Conservation (phyloP, 2,888 invertebrate species). For the Hirtodrosophila trivittata region DNA sequence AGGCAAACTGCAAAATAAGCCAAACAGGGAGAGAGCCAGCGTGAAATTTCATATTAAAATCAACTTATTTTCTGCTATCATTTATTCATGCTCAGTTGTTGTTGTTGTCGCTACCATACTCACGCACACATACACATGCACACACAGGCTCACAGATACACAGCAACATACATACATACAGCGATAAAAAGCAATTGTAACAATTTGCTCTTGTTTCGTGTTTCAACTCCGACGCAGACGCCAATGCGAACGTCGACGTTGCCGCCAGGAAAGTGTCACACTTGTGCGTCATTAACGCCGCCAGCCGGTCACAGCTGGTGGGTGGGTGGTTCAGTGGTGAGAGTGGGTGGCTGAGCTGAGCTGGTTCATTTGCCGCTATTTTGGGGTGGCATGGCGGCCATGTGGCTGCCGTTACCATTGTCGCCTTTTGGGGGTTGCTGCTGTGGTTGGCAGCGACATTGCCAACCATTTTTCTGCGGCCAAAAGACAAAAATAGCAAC, state of each 20-base stretch:
- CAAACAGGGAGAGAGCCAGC: slow-evolving; percentile 53
- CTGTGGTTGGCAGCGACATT: slow-evolving; percentile 78
- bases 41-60: slow-evolving; percentile 79
- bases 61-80: slow-evolving; percentile 80
- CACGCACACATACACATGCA: slow-evolving; percentile 34
- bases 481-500: slow-evolving; percentile 47
- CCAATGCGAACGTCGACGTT: slow-evolving; percentile 5
- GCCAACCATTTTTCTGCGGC: slow-evolving; percentile 78
- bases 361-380: slow-evolving; percentile 45
- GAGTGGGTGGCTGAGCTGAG: slow-evolving; percentile 26
- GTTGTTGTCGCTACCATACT: slow-evolving; percentile 43
- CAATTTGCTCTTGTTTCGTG: slow-evolving; percentile 68
- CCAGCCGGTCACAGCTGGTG: slow-evolving; percentile 77
- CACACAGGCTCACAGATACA: slow-evolving; percentile 21
- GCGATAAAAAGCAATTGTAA: slow-evolving; percentile 65
- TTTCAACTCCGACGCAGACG: slow-evolving; percentile 18
- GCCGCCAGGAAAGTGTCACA: slow-evolving; percentile 75
- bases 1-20: slow-evolving; percentile 33
- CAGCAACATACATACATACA: slow-evolving; percentile 3
- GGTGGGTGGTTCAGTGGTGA: slow-evolving; percentile 40
- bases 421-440: slow-evolving; percentile 62
- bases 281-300: slow-evolving; percentile 82
- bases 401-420: slow-evolving; percentile 46
- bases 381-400: slow-evolving; percentile 55
- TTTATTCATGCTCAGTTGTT: slow-evolving; percentile 74